Base-by-base conservation (phyloP, 2,797 vertebrate species). In the Eupleurogrammus muticus region DNA sequence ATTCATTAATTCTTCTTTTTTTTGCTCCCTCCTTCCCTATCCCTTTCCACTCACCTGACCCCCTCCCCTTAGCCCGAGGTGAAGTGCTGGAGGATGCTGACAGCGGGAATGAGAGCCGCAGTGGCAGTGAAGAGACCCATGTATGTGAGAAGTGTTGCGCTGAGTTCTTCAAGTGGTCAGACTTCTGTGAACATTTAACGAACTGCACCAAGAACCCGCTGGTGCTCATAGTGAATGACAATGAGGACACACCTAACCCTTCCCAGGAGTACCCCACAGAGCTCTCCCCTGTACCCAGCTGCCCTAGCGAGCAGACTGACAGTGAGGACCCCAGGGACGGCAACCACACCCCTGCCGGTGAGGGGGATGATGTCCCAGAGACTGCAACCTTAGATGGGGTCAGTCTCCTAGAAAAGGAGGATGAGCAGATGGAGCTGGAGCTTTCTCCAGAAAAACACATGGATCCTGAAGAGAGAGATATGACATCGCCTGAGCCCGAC, bases 121-220 rank as follows among this genome's bases (percentile, higher is more conserved):
- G 98, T 0, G 97, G 97, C 79, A 95, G 97, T 1, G 98, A 99
- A 89, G 98, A 99, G 90, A 97, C 97, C 51, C 97, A 96, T 2
- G 87, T 99, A 76, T 99, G 98, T 51, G 96, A 96, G 85, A 96
- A 96, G 89, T 99, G 98, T 92, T 99, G 98, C 0, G 98, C 97
- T 0, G 98, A 99, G 87, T 99, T 99, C 94, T 99, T 99, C 94
- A 97, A 97, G 94, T 99, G 97, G 97, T 93, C 96, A 0, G 98
- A 99, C 92, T 97, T 99, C 90, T 94, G 98, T 85, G 96, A 96
- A 92, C 98, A 99, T 94, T 96, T 97, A 91, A 95, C 94, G 74
- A 95, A 80, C 90, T 99, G 98, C 92, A 96, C 97, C 70, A 97
- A 99, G 90, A 97, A 96, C 90, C 96, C 97, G 1, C 93, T 95